Conservation (phyloP, 2,888 invertebrate species). For the Eugnorisma glareosa region DNA sequence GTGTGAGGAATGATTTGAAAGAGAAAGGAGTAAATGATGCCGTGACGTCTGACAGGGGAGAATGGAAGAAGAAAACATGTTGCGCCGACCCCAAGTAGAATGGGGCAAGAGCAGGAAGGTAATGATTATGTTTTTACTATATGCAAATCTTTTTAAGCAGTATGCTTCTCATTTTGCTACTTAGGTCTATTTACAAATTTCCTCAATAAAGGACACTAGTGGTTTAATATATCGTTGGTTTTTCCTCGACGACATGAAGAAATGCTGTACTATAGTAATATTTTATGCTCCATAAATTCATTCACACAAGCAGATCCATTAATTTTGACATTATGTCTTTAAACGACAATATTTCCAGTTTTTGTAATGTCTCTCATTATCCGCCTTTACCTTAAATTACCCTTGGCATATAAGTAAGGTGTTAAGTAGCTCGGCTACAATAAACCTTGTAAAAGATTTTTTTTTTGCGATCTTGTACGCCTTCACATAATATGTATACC, state of each 20-base stretch:
- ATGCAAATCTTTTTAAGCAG: too few species aligned
- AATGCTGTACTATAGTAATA: neutral
- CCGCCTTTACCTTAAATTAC: neutral
- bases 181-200: neutral
- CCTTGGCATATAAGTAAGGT: neutral
- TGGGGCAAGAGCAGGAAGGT: too few species aligned
- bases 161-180: too few species aligned
- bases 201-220: neutral
- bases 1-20: too few species aligned
- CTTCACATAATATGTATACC: conserved; percentile 48
- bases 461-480: conserved; percentile 45
- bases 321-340: neutral
- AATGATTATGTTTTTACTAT: too few species aligned
- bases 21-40: too few species aligned
- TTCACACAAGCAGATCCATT: neutral
- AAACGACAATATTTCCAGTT: neutral
- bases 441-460: conserved; percentile 33
- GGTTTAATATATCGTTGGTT: neutral
- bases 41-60: too few species aligned
- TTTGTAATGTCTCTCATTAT: conserved; percentile 1
- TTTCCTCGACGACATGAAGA: neutral
- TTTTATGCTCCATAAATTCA: neutral
- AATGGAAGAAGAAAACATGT: too few species aligned
- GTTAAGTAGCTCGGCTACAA: conserved; percentile 15
- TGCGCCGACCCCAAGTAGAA: too few species aligned